phyloP scores from a whole-genome alignment of 2,797 vertebrate species.

The Coracias cyanogaster region DNA sequence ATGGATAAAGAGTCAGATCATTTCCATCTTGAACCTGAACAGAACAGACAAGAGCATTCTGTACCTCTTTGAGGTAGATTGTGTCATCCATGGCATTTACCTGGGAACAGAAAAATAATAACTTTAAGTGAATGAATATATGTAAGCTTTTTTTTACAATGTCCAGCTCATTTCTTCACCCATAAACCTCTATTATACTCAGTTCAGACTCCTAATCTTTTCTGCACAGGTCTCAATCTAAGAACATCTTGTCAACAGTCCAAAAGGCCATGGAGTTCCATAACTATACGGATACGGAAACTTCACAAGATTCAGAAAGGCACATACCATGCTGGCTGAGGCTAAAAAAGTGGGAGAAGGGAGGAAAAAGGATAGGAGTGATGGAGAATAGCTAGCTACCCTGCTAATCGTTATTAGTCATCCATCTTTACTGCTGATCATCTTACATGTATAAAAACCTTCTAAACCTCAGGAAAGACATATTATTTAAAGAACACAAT shows the following conservation, averaged over 20 bases:
- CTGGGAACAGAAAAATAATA: not conserved
- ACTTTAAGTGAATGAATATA: not conserved
- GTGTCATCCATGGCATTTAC: not conserved
- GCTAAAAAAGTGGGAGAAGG: not conserved
- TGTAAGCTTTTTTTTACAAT: not conserved
- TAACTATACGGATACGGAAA: not conserved
- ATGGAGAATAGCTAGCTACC: not conserved
- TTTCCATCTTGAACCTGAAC: not conserved
- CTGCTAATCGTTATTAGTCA: not conserved
- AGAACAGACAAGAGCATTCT: not conserved
- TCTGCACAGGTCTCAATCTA: not conserved
- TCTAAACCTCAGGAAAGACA: not conserved
- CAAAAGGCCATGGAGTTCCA: not conserved
- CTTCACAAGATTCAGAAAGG: not conserved
- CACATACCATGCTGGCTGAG: not conserved
- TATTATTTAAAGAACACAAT: not conserved
- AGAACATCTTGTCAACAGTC: not conserved
- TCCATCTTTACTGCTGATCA: not conserved
- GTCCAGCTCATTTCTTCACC: not conserved
- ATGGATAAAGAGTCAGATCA: not conserved
- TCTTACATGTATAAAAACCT: not conserved
- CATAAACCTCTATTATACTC: not conserved
- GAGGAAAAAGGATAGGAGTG: fast-evolving
- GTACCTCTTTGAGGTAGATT: not conserved
- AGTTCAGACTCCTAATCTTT: not conserved